A percentile compares a stretch with the other conserved stretches of the same genome.
These are phyloP conservation scores for Leptoteleia sp. DNA, from an alignment of 1,140 invertebrate species.

Conservation along the genomic window DNA sequence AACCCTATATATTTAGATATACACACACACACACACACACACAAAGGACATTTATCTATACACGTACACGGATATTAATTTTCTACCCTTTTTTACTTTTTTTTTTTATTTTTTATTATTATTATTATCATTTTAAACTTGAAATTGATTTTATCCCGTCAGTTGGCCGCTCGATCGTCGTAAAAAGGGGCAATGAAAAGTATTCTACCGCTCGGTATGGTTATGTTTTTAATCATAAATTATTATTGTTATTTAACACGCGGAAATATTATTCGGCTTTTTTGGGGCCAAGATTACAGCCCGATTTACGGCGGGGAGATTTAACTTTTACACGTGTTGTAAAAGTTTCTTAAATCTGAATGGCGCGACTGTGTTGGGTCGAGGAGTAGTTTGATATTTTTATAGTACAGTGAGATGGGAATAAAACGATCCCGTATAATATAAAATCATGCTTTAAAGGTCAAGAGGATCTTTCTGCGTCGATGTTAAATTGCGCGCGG, in stretches of 20 bases:
- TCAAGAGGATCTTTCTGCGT: constrained; percentile 1
- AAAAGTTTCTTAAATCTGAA: constrained; percentile 25
- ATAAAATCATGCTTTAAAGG: constrained; percentile 10
- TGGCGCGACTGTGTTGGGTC: background rate
- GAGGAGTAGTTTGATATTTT: constrained; percentile 4
- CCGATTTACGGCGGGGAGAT: constrained; percentile 1
- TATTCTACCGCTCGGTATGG: no score
- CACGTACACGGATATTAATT: background rate
- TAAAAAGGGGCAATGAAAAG: no score
- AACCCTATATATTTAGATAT: background rate
- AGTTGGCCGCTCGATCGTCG: no score
- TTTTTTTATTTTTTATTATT: no score
- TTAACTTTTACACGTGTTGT: constrained; percentile 26
- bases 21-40: no score
- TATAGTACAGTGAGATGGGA: constrained; percentile 14
- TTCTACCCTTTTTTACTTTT: no score
- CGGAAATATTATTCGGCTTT: constrained; percentile 11
- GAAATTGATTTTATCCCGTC: no score
- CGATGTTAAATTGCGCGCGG: background rate
- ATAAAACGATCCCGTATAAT: constrained; percentile 13
- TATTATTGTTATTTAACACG: constrained; percentile 16
- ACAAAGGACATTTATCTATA: background rate
- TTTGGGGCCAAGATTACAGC: background rate
- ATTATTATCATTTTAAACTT: no score
- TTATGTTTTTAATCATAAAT: constrained; percentile 27